Conservation (phyloP, 2,888 invertebrate genomes). For the Catocala nupta region DNA sequence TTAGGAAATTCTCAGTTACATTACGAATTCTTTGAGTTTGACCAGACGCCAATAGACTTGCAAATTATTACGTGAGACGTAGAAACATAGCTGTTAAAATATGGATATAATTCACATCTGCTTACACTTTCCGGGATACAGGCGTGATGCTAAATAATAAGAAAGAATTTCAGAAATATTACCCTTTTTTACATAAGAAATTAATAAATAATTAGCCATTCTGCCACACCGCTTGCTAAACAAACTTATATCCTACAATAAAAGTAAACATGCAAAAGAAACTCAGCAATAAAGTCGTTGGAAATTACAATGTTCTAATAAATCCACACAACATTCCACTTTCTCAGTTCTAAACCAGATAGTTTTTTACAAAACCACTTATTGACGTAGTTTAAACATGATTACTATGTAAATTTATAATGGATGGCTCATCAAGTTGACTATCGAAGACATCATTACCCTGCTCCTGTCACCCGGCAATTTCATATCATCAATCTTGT, state of each 20-base stretch:
- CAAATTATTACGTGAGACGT: too few relatives aligned
- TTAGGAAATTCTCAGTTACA: too few relatives aligned
- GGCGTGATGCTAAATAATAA: too few relatives aligned
- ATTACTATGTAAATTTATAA: slow-evolving; percentile 78
- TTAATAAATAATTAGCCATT: too few relatives aligned
- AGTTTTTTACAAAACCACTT: slow-evolving; percentile 49
- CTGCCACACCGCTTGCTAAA: too few relatives aligned
- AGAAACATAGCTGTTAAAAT: too few relatives aligned
- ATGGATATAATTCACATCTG: too few relatives aligned
- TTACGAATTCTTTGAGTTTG: too few relatives aligned
- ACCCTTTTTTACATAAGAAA: too few relatives aligned
- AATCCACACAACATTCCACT: slow-evolving; percentile 34
- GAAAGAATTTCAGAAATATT: too few relatives aligned
- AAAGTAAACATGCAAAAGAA: slow-evolving; percentile 2
- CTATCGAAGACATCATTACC: slow-evolving; percentile 69
- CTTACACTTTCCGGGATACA: too few relatives aligned
- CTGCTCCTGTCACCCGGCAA: slow-evolving; percentile 66
- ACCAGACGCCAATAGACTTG: too few relatives aligned
- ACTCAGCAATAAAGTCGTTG: slow-evolving; percentile 19
- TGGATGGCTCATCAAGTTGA: slow-evolving; percentile 71
- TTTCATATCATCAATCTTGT: slow-evolving; percentile 75
- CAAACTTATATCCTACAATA: background rate
- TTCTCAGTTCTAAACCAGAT: slow-evolving; percentile 40
- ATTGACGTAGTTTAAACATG: slow-evolving; percentile 53
- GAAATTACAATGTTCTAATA: slow-evolving; percentile 36